phyloP scores from a whole-genome alignment of 2,888 invertebrate genomes.

The Lithosia quadra region DNA sequence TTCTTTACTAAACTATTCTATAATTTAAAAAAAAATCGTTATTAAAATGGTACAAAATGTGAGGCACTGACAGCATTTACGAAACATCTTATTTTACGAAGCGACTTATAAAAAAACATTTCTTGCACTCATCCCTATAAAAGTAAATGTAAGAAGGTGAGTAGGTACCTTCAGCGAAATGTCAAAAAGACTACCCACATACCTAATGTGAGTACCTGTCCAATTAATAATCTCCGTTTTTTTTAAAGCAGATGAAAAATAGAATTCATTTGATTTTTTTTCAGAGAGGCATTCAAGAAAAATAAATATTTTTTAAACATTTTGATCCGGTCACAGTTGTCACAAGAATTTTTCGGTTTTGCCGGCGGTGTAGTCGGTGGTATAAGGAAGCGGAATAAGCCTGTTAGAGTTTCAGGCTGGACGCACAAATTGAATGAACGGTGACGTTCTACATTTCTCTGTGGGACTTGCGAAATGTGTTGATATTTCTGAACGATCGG shows the following conservation, averaged over 20 bases:
- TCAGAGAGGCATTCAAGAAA: constrained; percentile 21
- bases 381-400: constrained; percentile 51
- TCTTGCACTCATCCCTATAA: no score
- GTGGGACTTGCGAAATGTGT: constrained; percentile 8
- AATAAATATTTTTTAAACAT: constrained; percentile 26
- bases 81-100: no score
- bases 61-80: no score
- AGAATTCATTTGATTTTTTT: constrained; percentile 10
- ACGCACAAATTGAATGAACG: constrained; percentile 72
- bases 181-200: no score
- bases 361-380: constrained; percentile 38
- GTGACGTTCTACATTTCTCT: neutral
- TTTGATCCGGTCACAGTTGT: constrained; percentile 40
- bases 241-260: constrained; percentile 4
- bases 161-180: no score
- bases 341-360: constrained; percentile 37
- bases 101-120: no score
- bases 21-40: no score
- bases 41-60: no score
- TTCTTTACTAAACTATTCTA: no score
- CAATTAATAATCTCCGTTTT: no score
- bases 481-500: constrained; percentile 8
- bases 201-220: no score
- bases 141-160: no score
- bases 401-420: constrained; percentile 48